Base-by-base conservation (phyloP, 2,113 vertebrate species). In the Oryzias celebensis region DNA sequence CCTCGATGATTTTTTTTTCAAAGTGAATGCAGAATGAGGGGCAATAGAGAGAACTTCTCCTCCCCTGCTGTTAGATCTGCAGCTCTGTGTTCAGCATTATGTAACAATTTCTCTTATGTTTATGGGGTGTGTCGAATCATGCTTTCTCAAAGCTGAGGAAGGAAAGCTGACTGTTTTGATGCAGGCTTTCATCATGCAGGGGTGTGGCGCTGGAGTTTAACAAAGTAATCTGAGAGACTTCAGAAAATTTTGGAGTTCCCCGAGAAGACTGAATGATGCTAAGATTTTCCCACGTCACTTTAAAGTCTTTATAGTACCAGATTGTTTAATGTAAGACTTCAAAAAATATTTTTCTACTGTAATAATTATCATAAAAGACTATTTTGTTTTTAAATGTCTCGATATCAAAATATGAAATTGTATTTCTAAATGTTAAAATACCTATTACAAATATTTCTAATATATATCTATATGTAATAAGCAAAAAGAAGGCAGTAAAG, bases 21-120 rank as follows among this genome's bases (percentile, higher is more conserved):
- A 90, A 90, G 82, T 71, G 85, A 90, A 88, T 87, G 63, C 7
- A 26, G 45, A 49, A 86, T 85, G 78, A 85, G 70, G 61, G 68
- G 60, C 75, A 80, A 85, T 77, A 83, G 86, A 89, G 72, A 87
- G 81, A 68, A 68, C 44, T 23, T 44, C 58, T 42, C 16, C 26
- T 7, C 43, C 8, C 24, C 42, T 15, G 5, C 63, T 26, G 36
- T 52, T 60, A 53, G 61, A 83, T 67, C 65, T 58, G 42, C 2
- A 28, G 14, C 64, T 59, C 58, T 46, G 56, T 42, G 63, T 49
- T 62, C 36, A 16, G 23, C 2, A 2, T 77, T 71, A 75, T 75
- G 60, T 73, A 64, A 73, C 8, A 16, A 52, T 65, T 72, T 75
- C 80, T 73, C 52, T 70, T 4, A 16, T 68, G 52, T 77, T 75